Conservation (phyloP, 2,888 invertebrate genomes). For the Drosophila prolongata region DNA sequence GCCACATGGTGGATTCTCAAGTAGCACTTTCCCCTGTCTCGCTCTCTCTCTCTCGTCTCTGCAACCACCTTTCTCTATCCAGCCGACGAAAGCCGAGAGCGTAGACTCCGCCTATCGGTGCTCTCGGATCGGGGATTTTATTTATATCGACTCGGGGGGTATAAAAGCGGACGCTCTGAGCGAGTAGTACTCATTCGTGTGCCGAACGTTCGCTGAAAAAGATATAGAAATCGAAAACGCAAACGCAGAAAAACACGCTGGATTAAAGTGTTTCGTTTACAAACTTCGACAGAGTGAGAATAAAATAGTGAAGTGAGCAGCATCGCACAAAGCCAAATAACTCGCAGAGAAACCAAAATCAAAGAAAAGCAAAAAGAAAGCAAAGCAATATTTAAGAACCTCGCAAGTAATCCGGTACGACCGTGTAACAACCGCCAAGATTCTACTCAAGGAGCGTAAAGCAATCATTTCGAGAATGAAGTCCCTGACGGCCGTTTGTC, state of each 20-base stretch:
- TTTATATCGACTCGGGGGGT: conserved; percentile 42
- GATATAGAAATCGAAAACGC: conserved; percentile 19
- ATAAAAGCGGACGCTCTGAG: conserved; percentile 80
- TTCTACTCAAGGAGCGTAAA: conserved; percentile 84
- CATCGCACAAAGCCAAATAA: conserved; percentile 10
- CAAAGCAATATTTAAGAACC: conserved; percentile 49
- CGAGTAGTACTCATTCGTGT: conserved; percentile 62
- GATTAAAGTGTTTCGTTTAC: conserved; percentile 70
- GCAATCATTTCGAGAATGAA: conserved; percentile 87
- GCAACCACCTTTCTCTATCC: conserved; percentile 7
- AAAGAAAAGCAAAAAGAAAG: conserved; percentile 12
- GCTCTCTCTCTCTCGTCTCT: conserved; percentile 1
- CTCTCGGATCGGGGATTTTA: conserved; percentile 6
- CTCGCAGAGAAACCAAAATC: conserved; percentile 35
- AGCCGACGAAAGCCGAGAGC: conserved; percentile 7
- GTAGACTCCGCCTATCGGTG: conserved; percentile 38
- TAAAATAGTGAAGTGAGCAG: conserved; percentile 13
- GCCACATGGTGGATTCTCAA: neutral
- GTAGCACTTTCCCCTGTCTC: neutral
- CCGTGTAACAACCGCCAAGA: conserved; percentile 83
- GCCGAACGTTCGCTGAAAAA: conserved; percentile 10
- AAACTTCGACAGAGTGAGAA: conserved; percentile 18
- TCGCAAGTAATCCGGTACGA: conserved; percentile 75
- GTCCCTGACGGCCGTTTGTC: conserved; percentile 90
- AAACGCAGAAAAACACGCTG: conserved; percentile 64